These are phyloP conservation scores for Alcis repandata DNA, from an alignment of 2,888 invertebrate genomes.

Conservation along the genomic window DNA sequence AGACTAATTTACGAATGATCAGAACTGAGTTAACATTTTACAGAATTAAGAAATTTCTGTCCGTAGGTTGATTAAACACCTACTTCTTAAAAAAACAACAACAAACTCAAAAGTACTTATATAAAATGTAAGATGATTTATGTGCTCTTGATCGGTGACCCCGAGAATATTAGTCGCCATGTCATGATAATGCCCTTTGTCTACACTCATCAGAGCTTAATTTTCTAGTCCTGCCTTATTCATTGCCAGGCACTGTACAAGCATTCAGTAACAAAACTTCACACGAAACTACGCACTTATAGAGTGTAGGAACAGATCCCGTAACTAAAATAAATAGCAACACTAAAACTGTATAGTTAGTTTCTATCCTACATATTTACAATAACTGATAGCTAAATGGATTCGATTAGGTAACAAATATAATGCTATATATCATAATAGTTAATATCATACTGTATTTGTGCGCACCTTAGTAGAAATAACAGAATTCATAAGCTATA, in stretches of 20 bases:
- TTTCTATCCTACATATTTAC: conserved; percentile 30
- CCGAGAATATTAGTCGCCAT: neutral
- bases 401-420: conserved; percentile 38
- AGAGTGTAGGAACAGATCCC: conserved; percentile 43
- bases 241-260: conserved; percentile 26
- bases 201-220: neutral
- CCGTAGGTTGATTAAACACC: neutral
- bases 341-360: conserved; percentile 34
- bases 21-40: neutral
- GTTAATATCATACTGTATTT: conserved; percentile 31
- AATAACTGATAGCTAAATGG: conserved; percentile 31
- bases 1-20: neutral
- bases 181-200: conserved; percentile 1
- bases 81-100: no score
- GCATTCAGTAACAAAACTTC: conserved; percentile 25
- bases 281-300: conserved; percentile 26
- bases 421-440: conserved; percentile 26
- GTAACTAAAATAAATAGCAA: conserved; percentile 40
- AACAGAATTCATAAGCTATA: conserved; percentile 24
- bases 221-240: conserved; percentile 20
- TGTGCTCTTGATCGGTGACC: neutral
- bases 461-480: conserved; percentile 29
- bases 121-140: neutral
- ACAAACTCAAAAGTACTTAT: no score
- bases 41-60: neutral